These are phyloP conservation scores for Peribatodes rhomboidaria DNA, from an alignment of 2,888 invertebrate genomes.

Conservation along the genomic window DNA sequence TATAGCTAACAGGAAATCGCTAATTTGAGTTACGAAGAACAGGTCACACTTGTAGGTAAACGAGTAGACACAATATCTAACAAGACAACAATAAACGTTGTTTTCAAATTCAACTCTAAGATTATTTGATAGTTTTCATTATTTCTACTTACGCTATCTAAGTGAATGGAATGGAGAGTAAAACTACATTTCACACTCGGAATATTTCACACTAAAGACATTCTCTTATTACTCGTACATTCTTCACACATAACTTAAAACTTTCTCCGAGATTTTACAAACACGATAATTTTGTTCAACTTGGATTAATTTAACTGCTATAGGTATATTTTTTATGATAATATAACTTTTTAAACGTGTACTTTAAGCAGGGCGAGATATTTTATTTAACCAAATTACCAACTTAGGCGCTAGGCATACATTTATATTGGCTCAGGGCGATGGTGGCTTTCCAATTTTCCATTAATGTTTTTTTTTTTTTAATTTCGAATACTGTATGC, in stretches of 20 bases:
- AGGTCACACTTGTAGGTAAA: slow-evolving; percentile 12
- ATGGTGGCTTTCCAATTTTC: neutral
- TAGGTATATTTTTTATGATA: slow-evolving; percentile 33
- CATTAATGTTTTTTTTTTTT: too few species aligned
- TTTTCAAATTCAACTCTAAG: neutral
- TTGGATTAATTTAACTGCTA: slow-evolving; percentile 41
- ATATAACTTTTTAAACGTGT: slow-evolving; percentile 22
- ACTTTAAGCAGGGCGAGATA: slow-evolving; percentile 9
- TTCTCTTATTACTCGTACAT: slow-evolving; percentile 44
- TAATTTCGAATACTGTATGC: neutral
- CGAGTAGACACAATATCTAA: neutral
- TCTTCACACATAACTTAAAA: slow-evolving; percentile 48
- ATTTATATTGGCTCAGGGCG: neutral
- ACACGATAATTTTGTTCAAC: slow-evolving; percentile 42
- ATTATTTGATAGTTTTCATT: neutral
- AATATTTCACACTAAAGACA: slow-evolving; percentile 38
- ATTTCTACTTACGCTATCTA: slow-evolving; percentile 10
- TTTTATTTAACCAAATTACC: slow-evolving; percentile 1
- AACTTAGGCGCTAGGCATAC: neutral
- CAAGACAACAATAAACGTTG: slow-evolving; percentile 7
- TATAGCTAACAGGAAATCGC: slow-evolving; percentile 35
- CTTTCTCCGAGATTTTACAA: slow-evolving; percentile 47
- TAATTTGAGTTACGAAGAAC: slow-evolving; percentile 32
- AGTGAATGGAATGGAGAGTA: slow-evolving; percentile 37
- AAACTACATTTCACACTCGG: slow-evolving; percentile 33